Percentiles rank a stretch among this genome's conserved stretches.
Evolutionary conservation across 1,140 invertebrate species (phyloP).

Genomic region (Bombus cullumanus): DNA sequence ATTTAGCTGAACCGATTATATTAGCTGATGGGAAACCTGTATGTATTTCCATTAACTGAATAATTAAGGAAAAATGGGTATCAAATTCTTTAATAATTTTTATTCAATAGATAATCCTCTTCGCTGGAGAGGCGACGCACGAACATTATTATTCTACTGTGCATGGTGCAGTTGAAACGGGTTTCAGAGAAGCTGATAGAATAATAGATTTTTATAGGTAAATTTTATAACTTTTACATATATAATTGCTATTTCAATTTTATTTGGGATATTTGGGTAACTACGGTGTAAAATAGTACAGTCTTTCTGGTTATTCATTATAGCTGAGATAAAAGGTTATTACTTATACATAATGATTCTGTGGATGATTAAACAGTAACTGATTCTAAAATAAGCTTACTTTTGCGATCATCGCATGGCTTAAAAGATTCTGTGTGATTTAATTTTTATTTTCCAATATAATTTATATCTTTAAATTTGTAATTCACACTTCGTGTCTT

Average conservation of each 20-base stretch:
- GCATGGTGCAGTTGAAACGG: slow-evolving; percentile 91
- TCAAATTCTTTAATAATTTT: not conserved
- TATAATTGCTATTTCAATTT: slow-evolving; percentile 14
- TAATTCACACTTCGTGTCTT: not conserved
- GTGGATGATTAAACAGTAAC: slow-evolving; percentile 17
- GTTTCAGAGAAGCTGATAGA: slow-evolving; percentile 89
- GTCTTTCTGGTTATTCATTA: not conserved
- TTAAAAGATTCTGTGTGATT: not conserved
- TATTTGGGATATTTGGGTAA: not conserved
- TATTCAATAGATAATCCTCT: slow-evolving; percentile 82
- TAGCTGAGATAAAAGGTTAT: slow-evolving; percentile 16
- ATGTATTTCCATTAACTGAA: slow-evolving; percentile 18
- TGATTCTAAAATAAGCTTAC: slow-evolving; percentile 3
- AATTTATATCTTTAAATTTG: not conserved
- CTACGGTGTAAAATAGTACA: not conserved
- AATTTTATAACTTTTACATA: slow-evolving; percentile 13
- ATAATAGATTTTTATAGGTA: slow-evolving; percentile 75
- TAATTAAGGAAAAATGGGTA: not conserved
- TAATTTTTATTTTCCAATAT: not conserved
- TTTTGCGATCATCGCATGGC: not conserved
- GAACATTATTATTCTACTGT: slow-evolving; percentile 88
- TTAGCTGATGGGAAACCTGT: slow-evolving; percentile 81
- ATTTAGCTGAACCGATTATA: slow-evolving; percentile 84
- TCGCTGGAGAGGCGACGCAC: slow-evolving; percentile 88
- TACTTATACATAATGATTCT: slow-evolving; percentile 19